Evolutionary conservation across 2,113 vertebrate genomes (phyloP).

Genomic region (Egretta garzetta): DNA sequence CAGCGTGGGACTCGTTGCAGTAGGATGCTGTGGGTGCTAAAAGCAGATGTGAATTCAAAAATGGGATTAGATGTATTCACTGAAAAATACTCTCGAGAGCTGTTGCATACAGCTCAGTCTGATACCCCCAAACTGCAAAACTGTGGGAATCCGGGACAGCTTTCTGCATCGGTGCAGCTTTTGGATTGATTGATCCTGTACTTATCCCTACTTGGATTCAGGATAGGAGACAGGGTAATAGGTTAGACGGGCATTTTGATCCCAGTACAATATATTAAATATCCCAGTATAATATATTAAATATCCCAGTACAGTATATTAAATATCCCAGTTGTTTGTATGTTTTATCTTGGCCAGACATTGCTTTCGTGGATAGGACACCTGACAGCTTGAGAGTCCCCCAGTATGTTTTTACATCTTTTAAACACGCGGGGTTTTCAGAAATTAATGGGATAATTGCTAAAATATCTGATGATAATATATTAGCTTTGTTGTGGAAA

Average conservation of each 20-base stretch:
- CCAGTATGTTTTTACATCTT: fast-evolving
- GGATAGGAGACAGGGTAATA: background rate
- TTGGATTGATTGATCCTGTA: background rate
- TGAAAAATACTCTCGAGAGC: background rate
- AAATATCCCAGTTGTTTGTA: background rate
- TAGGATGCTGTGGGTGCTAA: background rate
- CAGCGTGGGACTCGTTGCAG: fast-evolving
- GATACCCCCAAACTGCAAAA: too few relatives aligned
- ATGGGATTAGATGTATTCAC: background rate
- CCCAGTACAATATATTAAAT: background rate
- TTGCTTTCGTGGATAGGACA: background rate
- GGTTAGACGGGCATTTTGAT: background rate
- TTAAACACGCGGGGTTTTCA: background rate
- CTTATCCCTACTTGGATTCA: background rate
- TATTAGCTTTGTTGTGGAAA: background rate
- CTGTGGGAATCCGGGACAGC: background rate
- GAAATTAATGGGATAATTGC: background rate
- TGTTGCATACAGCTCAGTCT: background rate
- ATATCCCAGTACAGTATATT: background rate
- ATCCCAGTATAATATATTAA: background rate
- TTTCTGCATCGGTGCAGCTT: background rate
- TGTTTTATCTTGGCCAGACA: background rate
- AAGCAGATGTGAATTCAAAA: background rate
- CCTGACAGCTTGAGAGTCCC: background rate
- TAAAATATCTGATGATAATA: background rate